phyloP scores from a whole-genome alignment of 1,140 invertebrate genomes.

The Neodiprion pinetum region DNA sequence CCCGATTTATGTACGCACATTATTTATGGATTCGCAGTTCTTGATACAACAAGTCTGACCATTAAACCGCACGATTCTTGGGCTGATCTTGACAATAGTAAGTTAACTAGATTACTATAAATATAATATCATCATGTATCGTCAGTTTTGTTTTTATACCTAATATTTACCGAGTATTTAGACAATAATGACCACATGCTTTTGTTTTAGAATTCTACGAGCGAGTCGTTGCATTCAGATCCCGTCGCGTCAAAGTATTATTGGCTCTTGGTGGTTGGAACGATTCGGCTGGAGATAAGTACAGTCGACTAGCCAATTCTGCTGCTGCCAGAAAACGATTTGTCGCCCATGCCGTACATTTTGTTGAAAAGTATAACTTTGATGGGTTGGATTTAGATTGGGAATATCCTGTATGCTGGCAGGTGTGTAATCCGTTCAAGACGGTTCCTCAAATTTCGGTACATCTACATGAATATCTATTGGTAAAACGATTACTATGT shows the following conservation, averaged over 20 bases:
- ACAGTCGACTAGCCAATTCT: conserved; percentile 66
- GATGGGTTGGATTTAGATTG: conserved; percentile 72
- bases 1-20: conserved; percentile 72
- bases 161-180: not conserved
- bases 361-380: conserved; percentile 67
- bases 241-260: conserved; percentile 66
- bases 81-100: conserved; percentile 70
- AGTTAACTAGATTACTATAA: conserved; percentile 18
- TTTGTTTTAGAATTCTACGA: conserved; percentile 65
- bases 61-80: conserved; percentile 70
- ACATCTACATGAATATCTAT: too few species aligned
- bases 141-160: conserved; percentile 6
- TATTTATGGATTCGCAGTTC: conserved; percentile 72
- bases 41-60: conserved; percentile 61
- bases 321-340: conserved; percentile 60
- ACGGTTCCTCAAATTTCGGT: not conserved
- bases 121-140: not conserved
- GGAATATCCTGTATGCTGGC: conserved; percentile 73
- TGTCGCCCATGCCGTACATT: conserved; percentile 62
- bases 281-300: conserved; percentile 69
- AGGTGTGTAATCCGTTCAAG: conserved; percentile 48
- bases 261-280: conserved; percentile 73
- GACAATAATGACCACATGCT: not conserved
- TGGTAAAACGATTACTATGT: not conserved
- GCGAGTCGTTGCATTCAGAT: conserved; percentile 63